Conservation (phyloP, 2,113 vertebrate genomes). For the Tragelaphus scriptus region DNA sequence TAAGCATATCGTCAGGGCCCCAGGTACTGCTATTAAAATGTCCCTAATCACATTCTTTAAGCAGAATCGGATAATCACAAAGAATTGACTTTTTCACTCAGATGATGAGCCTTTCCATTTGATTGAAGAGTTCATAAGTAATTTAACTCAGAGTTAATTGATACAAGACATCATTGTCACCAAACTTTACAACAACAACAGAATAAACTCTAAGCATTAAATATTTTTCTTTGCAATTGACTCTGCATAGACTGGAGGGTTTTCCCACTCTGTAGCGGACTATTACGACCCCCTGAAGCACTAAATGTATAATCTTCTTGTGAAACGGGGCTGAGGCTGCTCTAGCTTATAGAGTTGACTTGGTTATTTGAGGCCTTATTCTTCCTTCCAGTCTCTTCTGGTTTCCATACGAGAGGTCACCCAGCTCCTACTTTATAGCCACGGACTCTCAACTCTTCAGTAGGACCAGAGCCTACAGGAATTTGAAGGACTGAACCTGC, state of each 20-base stretch:
- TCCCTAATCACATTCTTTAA: slow-evolving; percentile 57
- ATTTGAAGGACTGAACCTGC: background rate
- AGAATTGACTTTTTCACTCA: background rate
- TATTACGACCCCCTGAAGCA: background rate
- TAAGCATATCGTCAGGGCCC: slow-evolving; percentile 49
- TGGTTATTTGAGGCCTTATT: background rate
- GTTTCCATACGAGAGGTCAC: background rate
- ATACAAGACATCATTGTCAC: slow-evolving; percentile 36
- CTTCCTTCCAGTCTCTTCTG: background rate
- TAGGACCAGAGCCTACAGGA: background rate
- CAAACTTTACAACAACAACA: slow-evolving; percentile 25
- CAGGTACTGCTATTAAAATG: slow-evolving; percentile 61
- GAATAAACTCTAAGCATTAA: slow-evolving; percentile 43
- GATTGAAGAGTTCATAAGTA: background rate
- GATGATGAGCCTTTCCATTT: background rate
- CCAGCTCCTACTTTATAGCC: background rate
- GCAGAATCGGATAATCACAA: slow-evolving; percentile 47
- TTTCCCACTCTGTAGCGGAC: background rate
- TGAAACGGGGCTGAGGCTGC: accelerated
- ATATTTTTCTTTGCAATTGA: background rate
- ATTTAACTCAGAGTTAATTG: slow-evolving; percentile 52
- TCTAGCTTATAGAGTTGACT: background rate
- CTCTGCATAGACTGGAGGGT: background rate
- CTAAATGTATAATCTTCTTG: background rate
- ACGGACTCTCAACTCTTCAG: background rate